Conservation (phyloP, 2,113 vertebrate genomes). For the Sapayoa aenigma region DNA sequence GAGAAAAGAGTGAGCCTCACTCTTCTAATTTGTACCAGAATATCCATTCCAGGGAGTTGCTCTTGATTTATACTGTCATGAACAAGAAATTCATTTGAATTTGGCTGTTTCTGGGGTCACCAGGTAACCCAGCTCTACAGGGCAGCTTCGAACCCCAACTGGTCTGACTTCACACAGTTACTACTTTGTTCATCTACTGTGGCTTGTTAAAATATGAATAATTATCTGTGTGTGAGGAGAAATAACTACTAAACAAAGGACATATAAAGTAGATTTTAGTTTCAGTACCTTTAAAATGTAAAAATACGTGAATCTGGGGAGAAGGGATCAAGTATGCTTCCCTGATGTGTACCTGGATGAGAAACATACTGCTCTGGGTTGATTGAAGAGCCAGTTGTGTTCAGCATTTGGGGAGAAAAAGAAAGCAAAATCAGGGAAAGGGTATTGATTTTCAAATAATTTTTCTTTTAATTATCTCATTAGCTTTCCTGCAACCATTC, state of each 20-base stretch:
- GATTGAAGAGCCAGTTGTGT: neutral
- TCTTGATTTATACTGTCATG: neutral
- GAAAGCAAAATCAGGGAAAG: neutral
- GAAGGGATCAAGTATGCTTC: neutral
- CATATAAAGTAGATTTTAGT: neutral
- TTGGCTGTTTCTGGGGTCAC: neutral
- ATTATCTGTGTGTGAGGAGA: neutral
- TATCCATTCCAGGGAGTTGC: neutral
- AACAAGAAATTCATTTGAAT: neutral
- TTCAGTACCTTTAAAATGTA: neutral
- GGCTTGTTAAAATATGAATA: neutral
- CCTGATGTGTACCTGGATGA: neutral
- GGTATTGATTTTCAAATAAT: constrained; percentile 25
- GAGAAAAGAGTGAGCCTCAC: neutral
- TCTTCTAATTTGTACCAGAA: neutral
- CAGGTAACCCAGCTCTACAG: neutral
- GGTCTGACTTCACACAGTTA: neutral
- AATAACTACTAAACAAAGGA: neutral
- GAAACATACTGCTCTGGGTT: neutral
- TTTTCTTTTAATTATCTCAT: constrained; percentile 64
- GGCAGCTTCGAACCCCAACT: neutral
- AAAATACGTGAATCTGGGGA: neutral
- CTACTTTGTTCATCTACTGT: neutral
- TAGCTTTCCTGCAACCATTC: constrained; percentile 50
- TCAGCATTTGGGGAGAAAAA: constrained; percentile 14